phyloP scores from a whole-genome alignment of 2,888 invertebrate species.

The Pterobdella sp. region DNA sequence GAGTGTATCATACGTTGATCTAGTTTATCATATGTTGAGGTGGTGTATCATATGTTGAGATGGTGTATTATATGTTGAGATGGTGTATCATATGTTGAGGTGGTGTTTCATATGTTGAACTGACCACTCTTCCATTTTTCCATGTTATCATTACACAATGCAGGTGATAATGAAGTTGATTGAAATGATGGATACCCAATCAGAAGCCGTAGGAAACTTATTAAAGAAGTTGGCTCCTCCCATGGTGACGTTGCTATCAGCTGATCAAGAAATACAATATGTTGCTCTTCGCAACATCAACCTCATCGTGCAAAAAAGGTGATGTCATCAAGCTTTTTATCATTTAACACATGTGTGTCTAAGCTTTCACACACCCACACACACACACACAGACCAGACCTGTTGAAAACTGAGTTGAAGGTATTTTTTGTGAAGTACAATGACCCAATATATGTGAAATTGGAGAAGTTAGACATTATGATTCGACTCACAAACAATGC shows the following conservation, averaged over 20 bases:
- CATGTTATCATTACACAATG: neutral
- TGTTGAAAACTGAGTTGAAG: conserved; percentile 99
- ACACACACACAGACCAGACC: conserved; percentile 64
- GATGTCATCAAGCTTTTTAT: neutral
- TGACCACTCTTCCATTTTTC: too few species aligned
- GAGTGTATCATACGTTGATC: conserved; percentile 61
- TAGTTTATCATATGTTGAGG: too few species aligned
- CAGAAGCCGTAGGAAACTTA: conserved; percentile 84
- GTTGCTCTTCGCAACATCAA: conserved; percentile 96
- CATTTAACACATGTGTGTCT: neutral
- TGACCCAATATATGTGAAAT: conserved; percentile 97
- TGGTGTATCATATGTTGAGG: too few species aligned
- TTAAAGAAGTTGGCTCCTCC: conserved; percentile 98
- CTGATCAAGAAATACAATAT: conserved; percentile 98
- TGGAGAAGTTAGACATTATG: conserved; percentile 98
- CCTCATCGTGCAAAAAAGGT: conserved; percentile 88
- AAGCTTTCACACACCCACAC: neutral
- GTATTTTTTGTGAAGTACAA: conserved; percentile 99
- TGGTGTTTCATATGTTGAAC: too few species aligned
- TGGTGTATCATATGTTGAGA: too few species aligned
- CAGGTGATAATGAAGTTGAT: conserved; percentile 85
- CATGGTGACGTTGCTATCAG: conserved; percentile 87
- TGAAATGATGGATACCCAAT: conserved; percentile 87
- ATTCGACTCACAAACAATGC: conserved; percentile 93
- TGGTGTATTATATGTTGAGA: too few species aligned